Percentiles rank a stretch among this genome's conserved stretches.
These are phyloP conservation scores for Melospiza georgiana DNA, from an alignment of 2,113 vertebrate genomes.

Conservation along the genomic window DNA sequence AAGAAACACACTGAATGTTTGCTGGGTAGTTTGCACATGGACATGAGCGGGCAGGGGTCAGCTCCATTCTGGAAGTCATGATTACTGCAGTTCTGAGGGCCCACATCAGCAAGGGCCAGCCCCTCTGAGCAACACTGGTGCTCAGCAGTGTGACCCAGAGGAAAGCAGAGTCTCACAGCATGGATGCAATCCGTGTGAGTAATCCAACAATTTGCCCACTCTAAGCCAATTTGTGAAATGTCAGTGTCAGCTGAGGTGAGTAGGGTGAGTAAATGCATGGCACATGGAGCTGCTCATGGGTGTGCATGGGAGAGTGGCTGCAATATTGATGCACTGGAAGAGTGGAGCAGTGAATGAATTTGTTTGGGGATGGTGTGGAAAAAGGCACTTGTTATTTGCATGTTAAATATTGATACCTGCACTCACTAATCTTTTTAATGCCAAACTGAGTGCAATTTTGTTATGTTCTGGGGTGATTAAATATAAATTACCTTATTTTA, in stretches of 20 bases:
- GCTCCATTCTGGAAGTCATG: neutral
- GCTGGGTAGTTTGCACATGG: neutral
- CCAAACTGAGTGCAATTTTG: neutral
- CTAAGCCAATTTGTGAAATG: neutral
- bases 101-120: neutral
- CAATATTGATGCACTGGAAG: neutral
- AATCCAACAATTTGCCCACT: neutral
- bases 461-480: neutral
- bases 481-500: neutral
- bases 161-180: neutral
- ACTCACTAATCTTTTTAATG: neutral
- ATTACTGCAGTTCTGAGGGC: neutral
- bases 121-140: rapidly evolving
- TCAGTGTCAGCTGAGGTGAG: neutral
- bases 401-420: neutral
- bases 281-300: neutral
- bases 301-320: rapidly evolving
- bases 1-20: neutral
- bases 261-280: rapidly evolving
- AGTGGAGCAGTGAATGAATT: neutral
- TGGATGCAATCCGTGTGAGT: neutral
- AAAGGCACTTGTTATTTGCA: neutral
- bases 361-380: neutral
- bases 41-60: neutral
- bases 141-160: neutral